Evolutionary conservation across 2,113 vertebrate genomes (phyloP).

Genomic region (Pseudois nayaur): DNA sequence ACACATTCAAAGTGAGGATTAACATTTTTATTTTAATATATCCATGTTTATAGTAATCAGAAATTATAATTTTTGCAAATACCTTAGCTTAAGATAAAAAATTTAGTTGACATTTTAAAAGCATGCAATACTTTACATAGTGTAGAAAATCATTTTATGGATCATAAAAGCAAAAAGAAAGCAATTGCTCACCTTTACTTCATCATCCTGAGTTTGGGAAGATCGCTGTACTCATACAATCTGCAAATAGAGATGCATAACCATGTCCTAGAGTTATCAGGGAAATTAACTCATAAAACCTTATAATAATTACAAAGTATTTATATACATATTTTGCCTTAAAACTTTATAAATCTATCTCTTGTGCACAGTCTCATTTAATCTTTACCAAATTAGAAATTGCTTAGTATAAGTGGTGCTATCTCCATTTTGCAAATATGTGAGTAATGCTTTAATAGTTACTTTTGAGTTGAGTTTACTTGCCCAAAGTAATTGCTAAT

Average conservation of each 20-base stretch:
- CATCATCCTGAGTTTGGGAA: neutral
- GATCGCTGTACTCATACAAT: neutral
- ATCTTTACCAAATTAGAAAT: neutral
- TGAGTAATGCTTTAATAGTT: neutral
- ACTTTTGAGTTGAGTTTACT: neutral
- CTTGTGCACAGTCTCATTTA: neutral
- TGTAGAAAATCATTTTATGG: neutral
- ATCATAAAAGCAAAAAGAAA: neutral
- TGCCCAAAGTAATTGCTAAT: neutral
- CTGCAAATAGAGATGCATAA: neutral
- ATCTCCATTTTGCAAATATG: neutral
- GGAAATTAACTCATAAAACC: neutral
- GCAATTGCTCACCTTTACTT: neutral
- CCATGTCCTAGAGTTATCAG: neutral
- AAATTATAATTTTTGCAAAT: conserved; percentile 3
- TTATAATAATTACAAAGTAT: neutral
- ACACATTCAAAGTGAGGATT: neutral
- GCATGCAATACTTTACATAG: neutral
- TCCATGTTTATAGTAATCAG: neutral
- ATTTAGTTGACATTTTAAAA: neutral
- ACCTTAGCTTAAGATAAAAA: neutral
- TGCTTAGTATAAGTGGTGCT: neutral
- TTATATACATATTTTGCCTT: neutral
- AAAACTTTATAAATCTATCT: neutral
- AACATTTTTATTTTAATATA: neutral